These are phyloP conservation scores for Sylvilagus bachmani DNA, from an alignment of 2,113 vertebrate species.

Conservation along the genomic window DNA sequence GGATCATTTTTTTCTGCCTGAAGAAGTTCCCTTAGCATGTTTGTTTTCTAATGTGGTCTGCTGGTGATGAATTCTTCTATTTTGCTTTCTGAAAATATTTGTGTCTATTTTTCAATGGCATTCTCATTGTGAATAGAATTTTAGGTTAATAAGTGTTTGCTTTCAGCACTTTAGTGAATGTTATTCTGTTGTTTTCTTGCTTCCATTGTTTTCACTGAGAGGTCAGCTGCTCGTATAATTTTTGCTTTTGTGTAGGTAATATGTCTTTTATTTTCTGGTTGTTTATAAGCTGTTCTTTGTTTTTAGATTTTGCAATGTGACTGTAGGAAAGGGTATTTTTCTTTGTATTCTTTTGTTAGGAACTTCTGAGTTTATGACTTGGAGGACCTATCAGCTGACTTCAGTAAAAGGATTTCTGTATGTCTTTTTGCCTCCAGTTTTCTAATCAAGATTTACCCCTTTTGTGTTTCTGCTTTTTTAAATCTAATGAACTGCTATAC, in stretches of 20 bases:
- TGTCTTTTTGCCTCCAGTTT: background rate
- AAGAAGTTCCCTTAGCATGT: slow-evolving; percentile 20
- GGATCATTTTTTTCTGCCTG: background rate
- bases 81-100: slow-evolving; percentile 33
- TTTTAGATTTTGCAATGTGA: slow-evolving; percentile 14
- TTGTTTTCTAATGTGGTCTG: background rate
- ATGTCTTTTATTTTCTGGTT: slow-evolving; percentile 25
- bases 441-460: slow-evolving; percentile 8
- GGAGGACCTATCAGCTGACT: background rate
- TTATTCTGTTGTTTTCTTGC: background rate
- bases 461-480: slow-evolving; percentile 6
- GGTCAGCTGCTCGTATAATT: background rate
- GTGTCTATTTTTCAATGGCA: background rate
- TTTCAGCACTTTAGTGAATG: background rate
- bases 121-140: slow-evolving; percentile 51
- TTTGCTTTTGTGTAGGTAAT: background rate
- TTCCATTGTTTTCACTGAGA: slow-evolving; percentile 1
- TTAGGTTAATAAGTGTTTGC: background rate
- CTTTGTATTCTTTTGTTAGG: background rate
- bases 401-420: background rate
- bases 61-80: background rate
- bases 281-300: background rate
- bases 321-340: background rate
- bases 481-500: background rate
- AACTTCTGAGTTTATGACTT: slow-evolving; percentile 3